Percentiles rank a stretch among this genome's conserved stretches.
Evolutionary conservation across 2,797 vertebrate species (phyloP).

Genomic region (Pseudotriccus pelzelni): DNA sequence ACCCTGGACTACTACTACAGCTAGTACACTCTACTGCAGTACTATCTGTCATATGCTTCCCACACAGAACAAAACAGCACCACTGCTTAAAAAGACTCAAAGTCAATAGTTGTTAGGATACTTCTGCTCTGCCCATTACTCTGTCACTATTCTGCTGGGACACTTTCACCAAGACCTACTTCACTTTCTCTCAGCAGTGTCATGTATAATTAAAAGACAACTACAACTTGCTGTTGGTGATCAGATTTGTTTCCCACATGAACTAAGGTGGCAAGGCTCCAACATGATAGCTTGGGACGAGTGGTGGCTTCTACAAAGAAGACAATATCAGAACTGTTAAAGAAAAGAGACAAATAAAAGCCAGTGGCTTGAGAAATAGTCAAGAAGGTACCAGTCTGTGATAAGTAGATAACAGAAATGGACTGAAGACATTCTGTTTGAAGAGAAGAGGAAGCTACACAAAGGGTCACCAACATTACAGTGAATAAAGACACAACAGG

Average conservation of each 20-base stretch:
- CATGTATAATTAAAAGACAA: background rate
- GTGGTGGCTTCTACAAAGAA: background rate
- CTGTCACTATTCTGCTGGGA: background rate
- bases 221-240: background rate
- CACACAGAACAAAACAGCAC: background rate
- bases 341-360: background rate
- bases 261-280: background rate
- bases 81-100: background rate
- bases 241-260: background rate
- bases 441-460: background rate
- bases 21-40: no score
- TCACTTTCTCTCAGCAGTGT: background rate
- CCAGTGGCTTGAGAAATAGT: background rate
- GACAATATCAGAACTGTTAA: background rate
- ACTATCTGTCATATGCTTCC: background rate
- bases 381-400: background rate
- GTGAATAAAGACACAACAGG: background rate
- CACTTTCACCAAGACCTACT: background rate
- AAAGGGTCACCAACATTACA: background rate
- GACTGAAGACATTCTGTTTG: background rate
- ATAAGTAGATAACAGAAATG: background rate
- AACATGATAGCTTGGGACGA: background rate
- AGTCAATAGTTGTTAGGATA: background rate
- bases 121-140: background rate
- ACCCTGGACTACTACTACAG: rapidly evolving